Conservation (phyloP, 1,140 invertebrate species). For the Anoplophora glabripennis region DNA sequence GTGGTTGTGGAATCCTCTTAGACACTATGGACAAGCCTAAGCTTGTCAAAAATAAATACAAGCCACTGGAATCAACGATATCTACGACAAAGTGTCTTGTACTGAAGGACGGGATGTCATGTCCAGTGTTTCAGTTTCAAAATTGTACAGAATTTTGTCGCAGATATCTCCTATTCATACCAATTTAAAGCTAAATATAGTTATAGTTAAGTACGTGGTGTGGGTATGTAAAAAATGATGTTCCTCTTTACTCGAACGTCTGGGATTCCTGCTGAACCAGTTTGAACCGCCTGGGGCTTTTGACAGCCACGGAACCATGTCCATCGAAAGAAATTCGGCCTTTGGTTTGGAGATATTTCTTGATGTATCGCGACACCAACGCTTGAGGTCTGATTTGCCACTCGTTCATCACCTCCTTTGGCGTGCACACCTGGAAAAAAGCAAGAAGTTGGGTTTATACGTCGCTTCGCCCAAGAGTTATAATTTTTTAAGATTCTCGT, state of each 20-base stretch:
- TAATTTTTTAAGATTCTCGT: slow-evolving; percentile 19
- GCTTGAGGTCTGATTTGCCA: slow-evolving; percentile 91
- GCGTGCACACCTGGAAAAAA: slow-evolving; percentile 67
- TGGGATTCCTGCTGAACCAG: slow-evolving; percentile 87
- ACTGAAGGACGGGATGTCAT: no score
- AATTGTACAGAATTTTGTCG: neutral
- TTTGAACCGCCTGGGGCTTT: slow-evolving; percentile 80
- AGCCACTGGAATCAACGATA: no score
- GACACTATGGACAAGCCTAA: no score
- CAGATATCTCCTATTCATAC: neutral
- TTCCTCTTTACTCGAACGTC: slow-evolving; percentile 72
- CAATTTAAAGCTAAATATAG: neutral
- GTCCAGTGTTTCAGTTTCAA: no score
- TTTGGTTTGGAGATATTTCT: slow-evolving; percentile 73
- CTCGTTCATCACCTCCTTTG: slow-evolving; percentile 86
- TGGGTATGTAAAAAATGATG: neutral
- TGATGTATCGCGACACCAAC: slow-evolving; percentile 84
- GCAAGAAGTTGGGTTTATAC: no score
- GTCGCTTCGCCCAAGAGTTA: no score
- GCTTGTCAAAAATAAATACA: no score
- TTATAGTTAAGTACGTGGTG: neutral
- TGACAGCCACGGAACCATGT: slow-evolving; percentile 73
- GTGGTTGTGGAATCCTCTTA: no score
- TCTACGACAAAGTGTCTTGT: no score
- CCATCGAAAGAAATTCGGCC: slow-evolving; percentile 68